Evolutionary conservation across 2,888 invertebrate species (phyloP).

Genomic region (Pandemis heparana): DNA sequence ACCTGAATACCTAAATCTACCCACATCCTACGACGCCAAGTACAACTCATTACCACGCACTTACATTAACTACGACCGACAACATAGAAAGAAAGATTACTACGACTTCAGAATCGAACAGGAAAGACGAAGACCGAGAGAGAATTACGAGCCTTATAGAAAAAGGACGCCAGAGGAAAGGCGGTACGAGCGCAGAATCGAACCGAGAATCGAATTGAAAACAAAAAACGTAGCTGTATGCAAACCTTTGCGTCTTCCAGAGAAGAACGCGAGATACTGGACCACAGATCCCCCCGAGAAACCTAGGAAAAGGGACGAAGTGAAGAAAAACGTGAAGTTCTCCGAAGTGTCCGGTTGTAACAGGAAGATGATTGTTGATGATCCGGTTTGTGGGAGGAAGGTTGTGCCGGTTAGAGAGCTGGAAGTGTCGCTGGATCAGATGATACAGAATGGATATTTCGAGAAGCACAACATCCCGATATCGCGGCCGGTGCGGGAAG

Average conservation of each 20-base stretch:
- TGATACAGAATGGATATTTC: constrained; percentile 82
- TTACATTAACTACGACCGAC: constrained; percentile 70
- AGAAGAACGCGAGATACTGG: constrained; percentile 77
- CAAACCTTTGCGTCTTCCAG: constrained; percentile 73
- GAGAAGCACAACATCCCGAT: constrained; percentile 81
- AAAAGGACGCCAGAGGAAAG: constrained; percentile 50
- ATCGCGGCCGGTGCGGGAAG: constrained; percentile 63
- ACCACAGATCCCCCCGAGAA: constrained; percentile 71
- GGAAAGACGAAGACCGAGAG: constrained; percentile 60
- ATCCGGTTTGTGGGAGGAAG: constrained; percentile 75
- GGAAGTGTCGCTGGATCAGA: constrained; percentile 81
- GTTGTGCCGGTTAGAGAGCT: constrained; percentile 79
- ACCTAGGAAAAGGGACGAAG: constrained; percentile 69
- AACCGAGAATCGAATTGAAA: constrained; percentile 27
- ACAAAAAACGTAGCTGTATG: constrained; percentile 77
- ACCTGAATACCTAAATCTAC: constrained; percentile 79
- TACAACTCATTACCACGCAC: constrained; percentile 79
- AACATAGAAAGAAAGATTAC: constrained; percentile 73
- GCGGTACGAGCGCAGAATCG: constrained; percentile 31
- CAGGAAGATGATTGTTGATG: constrained; percentile 79
- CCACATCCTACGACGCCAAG: constrained; percentile 70
- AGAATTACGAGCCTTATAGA: constrained; percentile 66
- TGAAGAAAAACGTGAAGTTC: constrained; percentile 81
- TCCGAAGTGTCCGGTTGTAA: constrained; percentile 82
- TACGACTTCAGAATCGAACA: constrained; percentile 79